Evolutionary conservation across 2,113 vertebrate genomes (phyloP).

Genomic region (Conger conger): DNA sequence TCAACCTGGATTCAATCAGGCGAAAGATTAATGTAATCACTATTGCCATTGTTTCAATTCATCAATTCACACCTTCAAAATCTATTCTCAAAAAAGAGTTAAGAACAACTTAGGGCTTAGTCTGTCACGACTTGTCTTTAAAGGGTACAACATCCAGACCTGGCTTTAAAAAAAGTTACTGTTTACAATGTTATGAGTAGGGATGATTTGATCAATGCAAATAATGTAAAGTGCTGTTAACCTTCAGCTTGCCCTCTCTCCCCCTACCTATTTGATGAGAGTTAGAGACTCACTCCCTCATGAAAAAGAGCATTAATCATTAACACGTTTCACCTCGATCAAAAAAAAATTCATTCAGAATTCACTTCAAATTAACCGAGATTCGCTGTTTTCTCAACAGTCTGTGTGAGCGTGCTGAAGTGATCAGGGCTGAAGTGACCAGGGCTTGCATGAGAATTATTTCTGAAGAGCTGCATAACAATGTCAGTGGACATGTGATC

Average conservation of each 20-base stretch:
- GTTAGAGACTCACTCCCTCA: background rate
- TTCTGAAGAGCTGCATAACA: background rate
- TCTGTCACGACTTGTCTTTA: no score
- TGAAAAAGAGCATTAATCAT: background rate
- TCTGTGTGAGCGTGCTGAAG: background rate
- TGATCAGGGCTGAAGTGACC: no score
- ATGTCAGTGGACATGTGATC: background rate
- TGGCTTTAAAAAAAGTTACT: background rate
- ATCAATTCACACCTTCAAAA: background rate
- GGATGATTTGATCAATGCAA: background rate
- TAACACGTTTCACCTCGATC: background rate
- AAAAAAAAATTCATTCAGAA: background rate
- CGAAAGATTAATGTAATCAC: slow-evolving; percentile 7
- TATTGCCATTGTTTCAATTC: background rate
- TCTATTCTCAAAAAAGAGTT: background rate
- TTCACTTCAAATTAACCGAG: no score
- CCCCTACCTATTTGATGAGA: background rate
- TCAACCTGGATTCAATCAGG: slow-evolving; percentile 12
- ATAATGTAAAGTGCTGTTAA: background rate
- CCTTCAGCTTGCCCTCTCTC: background rate
- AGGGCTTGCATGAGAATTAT: background rate
- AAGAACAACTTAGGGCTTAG: background rate
- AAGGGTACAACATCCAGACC: background rate
- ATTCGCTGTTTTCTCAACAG: background rate
- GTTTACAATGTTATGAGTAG: background rate